Evolutionary conservation across 1,140 invertebrate species (phyloP).

Genomic region (Euwallacea similis): DNA sequence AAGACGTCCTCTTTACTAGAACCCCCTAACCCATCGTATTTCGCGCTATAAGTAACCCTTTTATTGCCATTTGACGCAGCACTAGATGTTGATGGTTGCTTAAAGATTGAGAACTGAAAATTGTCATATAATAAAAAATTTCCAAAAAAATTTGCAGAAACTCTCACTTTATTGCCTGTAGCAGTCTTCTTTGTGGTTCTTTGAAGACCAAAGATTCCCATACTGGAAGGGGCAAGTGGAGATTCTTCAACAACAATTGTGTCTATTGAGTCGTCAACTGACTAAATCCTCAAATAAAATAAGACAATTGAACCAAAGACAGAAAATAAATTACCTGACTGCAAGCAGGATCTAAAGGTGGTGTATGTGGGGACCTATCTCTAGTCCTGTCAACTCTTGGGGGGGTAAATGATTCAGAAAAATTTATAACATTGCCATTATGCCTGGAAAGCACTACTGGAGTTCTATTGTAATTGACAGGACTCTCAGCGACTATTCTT

Average conservation of each 20-base stretch:
- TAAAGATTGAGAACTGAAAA: conserved; percentile 43
- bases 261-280: not conserved
- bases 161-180: conserved; percentile 16
- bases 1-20: conserved; percentile 45
- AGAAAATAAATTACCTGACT: not conserved
- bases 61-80: conserved; percentile 9
- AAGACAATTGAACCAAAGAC: not conserved
- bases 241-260: conserved; percentile 6
- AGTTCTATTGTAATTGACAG: conserved; percentile 33
- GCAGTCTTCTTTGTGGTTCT: conserved; percentile 24
- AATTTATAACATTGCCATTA: not conserved
- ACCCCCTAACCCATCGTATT: conserved; percentile 45
- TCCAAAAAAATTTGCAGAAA: not conserved
- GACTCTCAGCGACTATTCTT: conserved; percentile 43
- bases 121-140: not conserved
- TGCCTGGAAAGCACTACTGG: not conserved
- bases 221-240: conserved; percentile 28
- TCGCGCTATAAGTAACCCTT: not conserved
- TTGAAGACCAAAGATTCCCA: conserved; percentile 33
- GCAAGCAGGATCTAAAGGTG: not conserved
- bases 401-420: conserved; percentile 12
- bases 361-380: not conserved
- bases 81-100: conserved; percentile 9
- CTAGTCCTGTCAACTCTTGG: not conserved
- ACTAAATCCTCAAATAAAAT: no score